Base-by-base conservation (phyloP, 2,797 vertebrate species). In the Oreochromis mossambicus region DNA sequence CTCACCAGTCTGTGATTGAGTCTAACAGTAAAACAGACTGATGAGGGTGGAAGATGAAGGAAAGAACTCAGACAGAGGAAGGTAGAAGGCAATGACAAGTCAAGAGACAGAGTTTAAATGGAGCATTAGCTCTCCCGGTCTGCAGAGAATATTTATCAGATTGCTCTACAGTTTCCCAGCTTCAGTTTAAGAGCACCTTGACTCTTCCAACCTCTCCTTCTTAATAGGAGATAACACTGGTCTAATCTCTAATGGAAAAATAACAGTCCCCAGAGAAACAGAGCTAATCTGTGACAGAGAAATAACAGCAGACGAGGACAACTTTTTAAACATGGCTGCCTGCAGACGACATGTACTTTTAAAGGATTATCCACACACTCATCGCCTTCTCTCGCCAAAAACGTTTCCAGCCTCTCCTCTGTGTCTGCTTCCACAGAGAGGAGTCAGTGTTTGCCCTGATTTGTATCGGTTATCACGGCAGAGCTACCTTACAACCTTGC, bases 201-300 rank as follows among this genome's bases (percentile, higher is more conserved):
- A 88, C 88, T 91, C 86, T 63, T 55, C 50, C 54, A 70, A 58
- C 36, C 83, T 84, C 38, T 79, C 78, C 70, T 9, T 54, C 80
- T 82, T 86, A 83, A 82, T 32, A 5, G 21, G 24, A 86, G 90
- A 90, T 91, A 89, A 88, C 81, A 3, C 32, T 1, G 61, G 24
- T 58, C 82, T 93, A 88, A 90, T 92, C 90, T 91, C 80, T 90
- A 86, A 92, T 92, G 80, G 91, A 55, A 89, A 89, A 89, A 90
- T 81, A 91, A 82, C 61, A 85, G 85, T 66, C 83, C 63, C 80
- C 4, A 76, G 66, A 85, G 88, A 90, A 89, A 88, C 78, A 76
- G 48, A 83, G 81, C 84, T 90, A 88, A 93, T 92, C 87, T 86
- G 58, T 63, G 56, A 77, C 68, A 50, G 61, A 70, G 68, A 38